These are phyloP conservation scores for Dicaeum eximium DNA, from an alignment of 2,113 vertebrate species.

Conservation along the genomic window DNA sequence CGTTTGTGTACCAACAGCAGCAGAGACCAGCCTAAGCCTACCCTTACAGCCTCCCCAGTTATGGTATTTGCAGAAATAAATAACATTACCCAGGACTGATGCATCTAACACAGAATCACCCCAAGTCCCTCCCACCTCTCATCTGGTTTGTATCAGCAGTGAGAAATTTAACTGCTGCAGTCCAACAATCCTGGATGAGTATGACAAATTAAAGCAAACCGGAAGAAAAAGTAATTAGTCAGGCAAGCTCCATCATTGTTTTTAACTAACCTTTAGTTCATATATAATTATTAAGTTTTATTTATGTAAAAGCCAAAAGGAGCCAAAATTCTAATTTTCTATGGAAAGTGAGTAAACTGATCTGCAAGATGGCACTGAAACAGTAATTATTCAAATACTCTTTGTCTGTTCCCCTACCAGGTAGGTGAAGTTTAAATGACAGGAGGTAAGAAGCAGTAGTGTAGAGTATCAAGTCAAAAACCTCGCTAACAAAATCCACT, in stretches of 20 bases:
- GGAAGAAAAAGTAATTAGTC: neutral
- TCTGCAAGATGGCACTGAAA: neutral
- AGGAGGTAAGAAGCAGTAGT: neutral
- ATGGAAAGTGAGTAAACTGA: neutral
- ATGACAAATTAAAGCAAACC: neutral
- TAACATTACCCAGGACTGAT: neutral
- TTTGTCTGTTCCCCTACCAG: neutral
- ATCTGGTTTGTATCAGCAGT: neutral
- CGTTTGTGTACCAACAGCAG: neutral
- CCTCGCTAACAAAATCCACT: neutral
- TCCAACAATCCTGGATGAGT: neutral
- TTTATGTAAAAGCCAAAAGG: neutral
- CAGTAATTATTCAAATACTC: neutral
- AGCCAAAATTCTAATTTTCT: neutral
- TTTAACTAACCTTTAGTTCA: neutral
- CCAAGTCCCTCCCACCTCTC: conserved; percentile 3
- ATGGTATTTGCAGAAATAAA: neutral
- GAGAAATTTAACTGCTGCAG: neutral
- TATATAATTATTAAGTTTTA: neutral
- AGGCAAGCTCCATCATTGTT: neutral
- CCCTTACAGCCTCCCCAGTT: neutral
- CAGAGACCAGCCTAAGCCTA: neutral
- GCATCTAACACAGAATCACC: neutral
- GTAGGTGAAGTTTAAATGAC: neutral
- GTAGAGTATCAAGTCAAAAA: neutral